These are phyloP conservation scores for Torymus aiolomorphi DNA, from an alignment of 2,888 invertebrate genomes.

Conservation along the genomic window DNA sequence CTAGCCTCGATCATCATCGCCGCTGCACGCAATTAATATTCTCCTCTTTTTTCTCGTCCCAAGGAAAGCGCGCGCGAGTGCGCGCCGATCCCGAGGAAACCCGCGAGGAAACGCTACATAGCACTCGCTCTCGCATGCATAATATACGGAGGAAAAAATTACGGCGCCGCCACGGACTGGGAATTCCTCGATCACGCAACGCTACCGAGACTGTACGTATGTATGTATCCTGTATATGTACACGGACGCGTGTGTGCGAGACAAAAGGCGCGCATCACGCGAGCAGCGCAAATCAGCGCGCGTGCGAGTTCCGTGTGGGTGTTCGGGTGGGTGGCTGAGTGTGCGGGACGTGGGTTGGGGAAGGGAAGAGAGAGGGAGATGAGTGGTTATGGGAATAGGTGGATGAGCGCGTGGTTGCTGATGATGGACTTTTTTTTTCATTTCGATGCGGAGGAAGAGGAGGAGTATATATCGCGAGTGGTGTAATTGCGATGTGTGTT, in stretches of 20 bases:
- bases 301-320: not conserved
- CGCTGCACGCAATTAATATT: no score
- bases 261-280: constrained; percentile 6
- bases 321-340: constrained; percentile 4
- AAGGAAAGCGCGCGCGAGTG: no score
- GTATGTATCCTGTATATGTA: no score
- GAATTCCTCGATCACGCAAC: not conserved
- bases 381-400: constrained; percentile 16
- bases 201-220: not conserved
- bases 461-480: not conserved
- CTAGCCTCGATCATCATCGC: no score
- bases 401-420: not conserved
- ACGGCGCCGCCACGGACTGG: no score
- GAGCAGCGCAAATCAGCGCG: not conserved
- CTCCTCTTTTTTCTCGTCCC: no score
- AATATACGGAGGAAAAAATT: no score
- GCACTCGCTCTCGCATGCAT: no score
- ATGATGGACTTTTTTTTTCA: not conserved
- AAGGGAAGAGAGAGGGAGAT: not conserved
- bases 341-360: not conserved
- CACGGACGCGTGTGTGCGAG: not conserved
- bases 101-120: no score
- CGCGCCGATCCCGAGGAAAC: no score
- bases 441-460: no score
- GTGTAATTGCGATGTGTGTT: no score